phyloP scores from a whole-genome alignment of 2,888 invertebrate species.

The Ernsta delagoae region DNA sequence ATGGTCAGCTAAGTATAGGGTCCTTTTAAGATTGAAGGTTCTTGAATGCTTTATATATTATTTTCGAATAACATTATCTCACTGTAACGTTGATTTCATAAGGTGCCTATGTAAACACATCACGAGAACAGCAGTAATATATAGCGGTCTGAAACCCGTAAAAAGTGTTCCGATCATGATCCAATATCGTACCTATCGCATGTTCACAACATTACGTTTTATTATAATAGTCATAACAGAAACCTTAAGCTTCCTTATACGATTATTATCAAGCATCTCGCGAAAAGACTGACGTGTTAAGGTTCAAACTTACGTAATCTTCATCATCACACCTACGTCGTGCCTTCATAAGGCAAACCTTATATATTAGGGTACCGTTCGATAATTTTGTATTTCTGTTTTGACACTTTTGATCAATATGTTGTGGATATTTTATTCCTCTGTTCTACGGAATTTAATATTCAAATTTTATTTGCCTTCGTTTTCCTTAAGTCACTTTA shows the following conservation, averaged over 20 bases:
- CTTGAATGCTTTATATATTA: too few species aligned
- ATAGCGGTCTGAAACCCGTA: conserved; percentile 46
- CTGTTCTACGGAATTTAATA: neutral
- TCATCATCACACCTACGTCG: too few species aligned
- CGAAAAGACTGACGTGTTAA: neutral
- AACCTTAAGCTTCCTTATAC: neutral
- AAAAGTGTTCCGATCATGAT: conserved; percentile 39
- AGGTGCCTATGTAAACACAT: conserved; percentile 41
- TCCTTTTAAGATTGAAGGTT: too few species aligned
- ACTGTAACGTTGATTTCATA: too few species aligned
- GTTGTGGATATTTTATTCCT: neutral
- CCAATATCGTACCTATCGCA: conserved; percentile 16
- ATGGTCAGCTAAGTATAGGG: too few species aligned
- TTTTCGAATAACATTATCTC: too few species aligned
- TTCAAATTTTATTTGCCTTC: neutral
- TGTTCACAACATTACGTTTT: conserved; percentile 2
- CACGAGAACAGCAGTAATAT: conserved; percentile 39
- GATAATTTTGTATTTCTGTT: too few species aligned
- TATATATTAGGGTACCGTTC: too few species aligned
- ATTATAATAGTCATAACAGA: neutral
- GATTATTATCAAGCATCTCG: neutral
- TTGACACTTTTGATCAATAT: too few species aligned
- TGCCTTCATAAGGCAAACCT: too few species aligned
- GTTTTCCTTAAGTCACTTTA: neutral
- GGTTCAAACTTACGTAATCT: too few species aligned